Evolutionary conservation across 2,888 invertebrate species (phyloP).

Genomic region (Taphrorychus bicolor): DNA sequence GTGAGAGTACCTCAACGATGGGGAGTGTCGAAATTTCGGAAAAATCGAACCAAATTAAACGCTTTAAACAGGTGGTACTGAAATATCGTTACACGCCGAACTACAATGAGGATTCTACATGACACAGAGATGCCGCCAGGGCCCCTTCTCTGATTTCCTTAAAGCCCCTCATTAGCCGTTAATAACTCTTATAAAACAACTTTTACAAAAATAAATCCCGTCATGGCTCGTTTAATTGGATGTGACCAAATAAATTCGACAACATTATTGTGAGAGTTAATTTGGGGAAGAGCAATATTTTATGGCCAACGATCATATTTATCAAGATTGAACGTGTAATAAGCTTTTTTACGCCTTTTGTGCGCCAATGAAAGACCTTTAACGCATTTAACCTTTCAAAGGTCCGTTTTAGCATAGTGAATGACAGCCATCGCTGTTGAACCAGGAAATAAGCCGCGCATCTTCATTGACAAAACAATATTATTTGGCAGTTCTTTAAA

Average conservation of each 20-base stretch:
- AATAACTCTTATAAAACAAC: slow-evolving; percentile 35
- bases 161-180: slow-evolving; percentile 31
- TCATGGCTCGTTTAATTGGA: slow-evolving; percentile 25
- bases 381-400: neutral
- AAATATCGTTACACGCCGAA: neutral
- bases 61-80: neutral
- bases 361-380: neutral
- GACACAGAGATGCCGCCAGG: slow-evolving; percentile 20
- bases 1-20: neutral
- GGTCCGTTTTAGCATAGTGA: neutral
- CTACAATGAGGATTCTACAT: neutral
- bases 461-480: neutral
- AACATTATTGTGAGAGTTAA: slow-evolving; percentile 17
- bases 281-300: slow-evolving; percentile 3
- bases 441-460: neutral
- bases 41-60: neutral
- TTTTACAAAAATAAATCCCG: slow-evolving; percentile 35
- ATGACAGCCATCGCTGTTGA: neutral
- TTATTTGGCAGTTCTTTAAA: neutral
- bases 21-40: neutral
- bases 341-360: neutral
- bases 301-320: neutral
- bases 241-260: slow-evolving; percentile 16
- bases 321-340: slow-evolving; percentile 1
- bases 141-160: slow-evolving; percentile 15